Percentiles rank a stretch among this genome's conserved stretches.
These are phyloP conservation scores for Leistus spinibarbis DNA, from an alignment of 2,888 invertebrate genomes.

Conservation along the genomic window DNA sequence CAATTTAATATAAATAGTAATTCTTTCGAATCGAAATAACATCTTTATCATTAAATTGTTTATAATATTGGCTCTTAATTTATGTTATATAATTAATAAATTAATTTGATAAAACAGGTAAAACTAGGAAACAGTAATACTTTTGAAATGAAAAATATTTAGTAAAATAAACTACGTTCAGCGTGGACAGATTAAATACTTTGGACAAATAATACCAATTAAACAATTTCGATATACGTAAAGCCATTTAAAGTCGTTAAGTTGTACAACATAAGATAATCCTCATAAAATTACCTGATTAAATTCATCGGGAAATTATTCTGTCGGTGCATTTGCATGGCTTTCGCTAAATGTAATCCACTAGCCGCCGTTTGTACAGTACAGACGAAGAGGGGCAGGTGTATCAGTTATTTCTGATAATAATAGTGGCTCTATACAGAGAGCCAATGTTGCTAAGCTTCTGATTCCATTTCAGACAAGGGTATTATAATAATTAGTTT, in stretches of 20 bases:
- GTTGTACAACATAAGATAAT: neutral
- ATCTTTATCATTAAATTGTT: no score
- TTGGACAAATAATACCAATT: neutral
- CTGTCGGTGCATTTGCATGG: neutral
- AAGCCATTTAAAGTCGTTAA: neutral
- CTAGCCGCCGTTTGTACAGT: neutral
- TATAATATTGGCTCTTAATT: no score
- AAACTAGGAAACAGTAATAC: no score
- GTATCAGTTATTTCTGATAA: neutral
- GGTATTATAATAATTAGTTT: slow-evolving; percentile 20
- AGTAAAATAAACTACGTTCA: neutral
- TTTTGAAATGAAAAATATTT: no score
- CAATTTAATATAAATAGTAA: no score
- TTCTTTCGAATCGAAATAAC: no score
- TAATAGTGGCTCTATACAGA: neutral
- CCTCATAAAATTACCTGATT: neutral
- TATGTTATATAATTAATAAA: no score
- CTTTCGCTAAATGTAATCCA: neutral
- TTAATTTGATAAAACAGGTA: no score
- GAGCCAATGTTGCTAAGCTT: neutral
- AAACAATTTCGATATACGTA: neutral
- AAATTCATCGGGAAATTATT: neutral
- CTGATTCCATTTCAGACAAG: slow-evolving; percentile 20
- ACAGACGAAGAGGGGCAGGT: neutral
- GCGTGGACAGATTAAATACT: neutral